phyloP scores from a whole-genome alignment of 2,888 invertebrate species.

The Drosophila dives region DNA sequence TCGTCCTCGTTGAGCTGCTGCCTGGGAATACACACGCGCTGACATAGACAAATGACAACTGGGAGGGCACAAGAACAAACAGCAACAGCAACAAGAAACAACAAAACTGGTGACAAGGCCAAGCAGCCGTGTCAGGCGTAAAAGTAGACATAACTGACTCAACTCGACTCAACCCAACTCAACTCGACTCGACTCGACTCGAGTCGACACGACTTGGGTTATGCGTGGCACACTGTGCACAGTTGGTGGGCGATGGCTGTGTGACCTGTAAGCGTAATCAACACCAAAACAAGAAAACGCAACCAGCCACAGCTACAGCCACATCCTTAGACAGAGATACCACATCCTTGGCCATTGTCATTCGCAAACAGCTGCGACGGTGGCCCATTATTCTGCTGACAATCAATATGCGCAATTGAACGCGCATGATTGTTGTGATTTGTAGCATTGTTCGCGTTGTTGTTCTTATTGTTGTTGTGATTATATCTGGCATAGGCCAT shows the following conservation, averaged over 20 bases:
- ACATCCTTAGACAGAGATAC: neutral
- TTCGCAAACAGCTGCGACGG: slow-evolving; percentile 39
- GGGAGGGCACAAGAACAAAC: slow-evolving; percentile 44
- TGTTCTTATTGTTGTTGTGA: neutral
- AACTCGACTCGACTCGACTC: slow-evolving; percentile 8
- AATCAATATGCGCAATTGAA: slow-evolving; percentile 80
- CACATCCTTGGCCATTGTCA: slow-evolving; percentile 40
- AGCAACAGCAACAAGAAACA: slow-evolving; percentile 12
- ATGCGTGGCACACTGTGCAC: slow-evolving; percentile 14
- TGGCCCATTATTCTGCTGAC: slow-evolving; percentile 68
- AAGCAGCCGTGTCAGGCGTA: slow-evolving; percentile 55
- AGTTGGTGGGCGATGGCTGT: slow-evolving; percentile 55
- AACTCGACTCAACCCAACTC: slow-evolving; percentile 6
- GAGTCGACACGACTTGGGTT: slow-evolving; percentile 11
- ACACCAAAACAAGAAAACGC: slow-evolving; percentile 31
- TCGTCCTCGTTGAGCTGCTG: slow-evolving; percentile 8
- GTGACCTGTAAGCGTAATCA: slow-evolving; percentile 74
- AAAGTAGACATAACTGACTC: slow-evolving; percentile 54
- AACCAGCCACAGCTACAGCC: neutral
- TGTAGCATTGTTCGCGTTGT: slow-evolving; percentile 32
- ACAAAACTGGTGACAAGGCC: slow-evolving; percentile 49
- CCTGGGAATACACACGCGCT: slow-evolving; percentile 52
- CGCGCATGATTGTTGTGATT: slow-evolving; percentile 73
- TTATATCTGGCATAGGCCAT: slow-evolving; percentile 5
- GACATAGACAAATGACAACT: slow-evolving; percentile 74